Percentiles rank a stretch among this genome's conserved stretches.
Conservation (phyloP, 2,888 invertebrate species). For the Monopis laevigella region DNA sequence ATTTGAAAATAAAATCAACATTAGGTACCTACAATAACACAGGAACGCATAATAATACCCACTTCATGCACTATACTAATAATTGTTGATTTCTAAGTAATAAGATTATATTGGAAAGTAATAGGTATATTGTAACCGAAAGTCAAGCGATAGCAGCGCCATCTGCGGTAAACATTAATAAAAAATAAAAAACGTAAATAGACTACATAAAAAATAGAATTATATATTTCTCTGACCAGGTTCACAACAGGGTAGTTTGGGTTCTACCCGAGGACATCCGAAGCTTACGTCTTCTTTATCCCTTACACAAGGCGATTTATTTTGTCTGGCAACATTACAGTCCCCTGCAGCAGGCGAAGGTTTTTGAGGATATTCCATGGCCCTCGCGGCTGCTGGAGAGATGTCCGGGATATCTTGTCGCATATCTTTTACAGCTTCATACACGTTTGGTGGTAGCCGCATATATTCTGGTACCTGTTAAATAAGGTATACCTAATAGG, state of each 20-base stretch:
- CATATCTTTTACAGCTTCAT: constrained; percentile 39
- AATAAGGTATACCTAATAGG: too few species aligned
- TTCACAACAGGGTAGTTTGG: constrained; percentile 40
- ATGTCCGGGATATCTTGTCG: constrained; percentile 43
- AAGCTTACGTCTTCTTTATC: constrained; percentile 51
- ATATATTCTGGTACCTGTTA: constrained; percentile 45
- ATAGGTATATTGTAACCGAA: too few species aligned
- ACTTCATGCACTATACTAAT: too few species aligned
- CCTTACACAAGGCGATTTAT: constrained; percentile 29
- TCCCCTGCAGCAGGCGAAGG: constrained; percentile 27
- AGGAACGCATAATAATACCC: too few species aligned
- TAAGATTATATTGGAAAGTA: too few species aligned
- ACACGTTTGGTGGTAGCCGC: constrained; percentile 44
- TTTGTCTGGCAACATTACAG: constrained; percentile 26
- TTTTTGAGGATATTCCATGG: constrained; percentile 30
- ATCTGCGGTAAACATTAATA: too few species aligned
- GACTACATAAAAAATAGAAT: background rate
- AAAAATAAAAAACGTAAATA: too few species aligned
- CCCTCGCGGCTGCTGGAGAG: constrained; percentile 42
- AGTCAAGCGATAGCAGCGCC: too few species aligned
- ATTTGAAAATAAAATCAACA: too few species aligned
- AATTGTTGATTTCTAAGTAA: too few species aligned
- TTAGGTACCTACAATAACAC: too few species aligned
- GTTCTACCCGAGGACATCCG: constrained; percentile 40
- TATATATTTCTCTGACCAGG: constrained; percentile 18